Base-by-base conservation (phyloP, 35 echinoderm and acorn worm genomes). In the Acanthaster planci region DNA sequence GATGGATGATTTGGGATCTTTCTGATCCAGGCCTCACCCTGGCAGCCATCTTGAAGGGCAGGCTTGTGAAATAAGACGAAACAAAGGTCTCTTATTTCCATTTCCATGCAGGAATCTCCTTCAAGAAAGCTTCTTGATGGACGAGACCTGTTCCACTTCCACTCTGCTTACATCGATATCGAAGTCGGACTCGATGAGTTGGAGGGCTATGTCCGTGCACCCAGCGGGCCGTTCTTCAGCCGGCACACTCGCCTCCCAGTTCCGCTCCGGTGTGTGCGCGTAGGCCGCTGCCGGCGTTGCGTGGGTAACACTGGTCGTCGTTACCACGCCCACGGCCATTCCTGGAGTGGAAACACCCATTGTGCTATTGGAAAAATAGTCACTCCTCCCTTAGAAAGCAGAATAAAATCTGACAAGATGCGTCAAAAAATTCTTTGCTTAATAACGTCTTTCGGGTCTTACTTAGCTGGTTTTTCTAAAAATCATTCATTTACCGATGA, bases 131-230 rank as follows among this genome's bases (percentile, higher is more conserved):
- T n/a, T n/a, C n/a, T n/a, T n/a, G n/a, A n/a, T n/a, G n/a, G n/a
- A n/a, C n/a, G n/a, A n/a, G n/a, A n/a, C n/a, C n/a, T n/a, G n/a
- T n/a, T n/a, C n/a, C n/a, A n/a, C n/a, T n/a, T n/a, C n/a, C n/a
- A n/a, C n/a, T n/a, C n/a, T n/a, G n/a, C 81, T 83, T 56, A 79
- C 81, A 55, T 60, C 51, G 30, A 55, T 55, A 16, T 83, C 55
- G 14, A 58, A 22, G 37, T 42, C 32, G 3, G n/a, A 23, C 38
- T 88, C 86, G 31, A 88, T 17, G 16, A 88, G 39, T 27, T 88
- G 86, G 23, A 42, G 1, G 10, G 86, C 86, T 38, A 88, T 88
- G 56, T 88, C 86, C 59, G 44, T 88, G 55, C 86, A 88, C 39
- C 54, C 86, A 0, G 8, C 16, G 5, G 21, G 38, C 14, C 27